Evolutionary conservation across 2,113 vertebrate species (phyloP).

Genomic region (Cochlearius cochlearius): DNA sequence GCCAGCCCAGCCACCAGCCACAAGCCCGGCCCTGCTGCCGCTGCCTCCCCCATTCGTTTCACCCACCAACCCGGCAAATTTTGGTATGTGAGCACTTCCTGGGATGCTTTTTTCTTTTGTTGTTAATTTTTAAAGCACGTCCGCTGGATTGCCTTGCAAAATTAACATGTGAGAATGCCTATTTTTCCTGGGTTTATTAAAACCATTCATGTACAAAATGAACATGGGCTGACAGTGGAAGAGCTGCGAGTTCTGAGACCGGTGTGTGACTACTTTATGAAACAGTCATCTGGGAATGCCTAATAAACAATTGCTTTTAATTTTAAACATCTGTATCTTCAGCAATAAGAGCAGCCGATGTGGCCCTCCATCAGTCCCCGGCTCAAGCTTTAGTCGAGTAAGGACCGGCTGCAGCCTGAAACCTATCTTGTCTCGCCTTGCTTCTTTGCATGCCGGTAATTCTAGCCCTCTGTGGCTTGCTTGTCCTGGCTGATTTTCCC

Average conservation of each 20-base stretch:
- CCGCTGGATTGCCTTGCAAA: not conserved
- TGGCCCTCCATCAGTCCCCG: not conserved
- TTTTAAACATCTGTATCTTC: not conserved
- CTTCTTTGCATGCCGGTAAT: not conserved
- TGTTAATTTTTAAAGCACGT: not conserved
- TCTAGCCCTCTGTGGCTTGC: not conserved
- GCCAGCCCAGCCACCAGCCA: not conserved
- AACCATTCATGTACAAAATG: not conserved
- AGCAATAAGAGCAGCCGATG: not conserved
- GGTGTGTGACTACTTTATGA: not conserved
- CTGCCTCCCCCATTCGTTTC: not conserved
- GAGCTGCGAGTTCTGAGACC: not conserved
- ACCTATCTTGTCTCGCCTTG: not conserved
- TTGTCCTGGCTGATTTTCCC: constrained; percentile 1
- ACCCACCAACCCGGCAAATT: not conserved
- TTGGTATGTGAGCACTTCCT: not conserved
- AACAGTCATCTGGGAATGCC: not conserved
- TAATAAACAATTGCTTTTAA: constrained; percentile 1
- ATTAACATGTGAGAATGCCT: not conserved
- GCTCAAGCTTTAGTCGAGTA: not conserved
- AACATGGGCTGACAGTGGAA: not conserved
- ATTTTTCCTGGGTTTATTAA: not conserved
- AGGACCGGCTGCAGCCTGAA: not conserved
- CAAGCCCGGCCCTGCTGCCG: not conserved
- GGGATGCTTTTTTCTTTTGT: not conserved